These are phyloP conservation scores for Drosophila yakuba DNA, from an alignment of 1,140 invertebrate genomes.

Conservation along the genomic window DNA sequence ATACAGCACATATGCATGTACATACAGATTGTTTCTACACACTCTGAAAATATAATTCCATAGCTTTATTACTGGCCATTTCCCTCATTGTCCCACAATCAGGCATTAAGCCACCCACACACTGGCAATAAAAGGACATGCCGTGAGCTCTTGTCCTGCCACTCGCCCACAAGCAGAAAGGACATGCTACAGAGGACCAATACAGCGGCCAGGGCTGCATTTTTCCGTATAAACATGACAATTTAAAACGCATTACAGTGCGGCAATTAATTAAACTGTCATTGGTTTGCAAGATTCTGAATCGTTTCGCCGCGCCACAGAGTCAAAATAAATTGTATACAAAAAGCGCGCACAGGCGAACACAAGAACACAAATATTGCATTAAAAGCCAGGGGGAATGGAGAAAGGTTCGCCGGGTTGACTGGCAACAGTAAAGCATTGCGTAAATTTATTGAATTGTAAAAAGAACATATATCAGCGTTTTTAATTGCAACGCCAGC, in stretches of 20 bases:
- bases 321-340: slow-evolving; percentile 63
- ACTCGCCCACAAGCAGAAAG: slow-evolving; percentile 17
- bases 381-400: slow-evolving; percentile 51
- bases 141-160: slow-evolving; percentile 20
- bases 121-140: slow-evolving; percentile 29
- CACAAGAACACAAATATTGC: slow-evolving; percentile 58
- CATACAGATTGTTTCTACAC: not conserved
- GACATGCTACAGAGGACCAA: slow-evolving; percentile 8
- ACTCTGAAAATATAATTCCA: slow-evolving; percentile 12
- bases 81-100: slow-evolving; percentile 30
- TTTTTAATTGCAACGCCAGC: slow-evolving; percentile 76
- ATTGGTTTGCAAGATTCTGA: slow-evolving; percentile 79
- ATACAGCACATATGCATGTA: too few relatives aligned
- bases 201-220: slow-evolving; percentile 11
- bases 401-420: slow-evolving; percentile 10
- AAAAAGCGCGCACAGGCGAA: slow-evolving; percentile 25
- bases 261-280: slow-evolving; percentile 82
- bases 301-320: slow-evolving; percentile 68
- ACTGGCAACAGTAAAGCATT: slow-evolving; percentile 65
- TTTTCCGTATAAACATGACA: slow-evolving; percentile 78
- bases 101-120: slow-evolving; percentile 26
- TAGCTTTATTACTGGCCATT: slow-evolving; percentile 28
- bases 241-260: slow-evolving; percentile 83
- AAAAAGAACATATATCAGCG: slow-evolving; percentile 82
- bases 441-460: slow-evolving; percentile 82